Conservation (phyloP, 1,140 invertebrate species). For the Nylanderia fulva region DNA sequence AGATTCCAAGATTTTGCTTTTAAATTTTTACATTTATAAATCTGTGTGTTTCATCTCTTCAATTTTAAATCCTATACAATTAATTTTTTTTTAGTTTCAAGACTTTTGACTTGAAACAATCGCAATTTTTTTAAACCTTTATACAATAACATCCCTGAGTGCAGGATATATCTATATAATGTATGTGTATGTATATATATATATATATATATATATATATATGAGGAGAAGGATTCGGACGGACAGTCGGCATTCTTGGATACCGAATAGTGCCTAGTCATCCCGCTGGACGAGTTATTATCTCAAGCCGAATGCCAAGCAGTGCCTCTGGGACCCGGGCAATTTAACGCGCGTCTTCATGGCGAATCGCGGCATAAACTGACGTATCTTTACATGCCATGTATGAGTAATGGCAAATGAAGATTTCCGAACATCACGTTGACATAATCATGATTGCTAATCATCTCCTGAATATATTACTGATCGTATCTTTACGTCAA, state of each 20-base stretch:
- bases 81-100: background rate
- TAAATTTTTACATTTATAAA: conserved; percentile 10
- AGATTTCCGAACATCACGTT: background rate
- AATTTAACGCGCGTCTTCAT: conserved; percentile 52
- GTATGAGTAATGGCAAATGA: conserved; percentile 4
- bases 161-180: conserved; percentile 40
- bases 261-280: conserved; percentile 79
- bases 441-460: background rate
- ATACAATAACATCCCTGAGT: background rate
- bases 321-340: conserved; percentile 64
- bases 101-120: background rate
- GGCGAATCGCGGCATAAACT: background rate
- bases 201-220: conserved; percentile 43
- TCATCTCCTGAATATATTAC: background rate
- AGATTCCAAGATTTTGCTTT: background rate
- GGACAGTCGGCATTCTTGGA: conserved; percentile 77
- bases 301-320: conserved; percentile 78
- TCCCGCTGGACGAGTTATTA: conserved; percentile 79
- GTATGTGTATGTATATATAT: conserved; percentile 52
- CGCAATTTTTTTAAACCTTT: conserved; percentile 28
- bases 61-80: conserved; percentile 9
- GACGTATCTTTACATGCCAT: background rate
- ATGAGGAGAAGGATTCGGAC: conserved; percentile 47
- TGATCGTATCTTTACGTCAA: background rate
- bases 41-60: conserved; percentile 1